Conservation (phyloP, 2,797 vertebrate genomes). For the Danio choprae region DNA sequence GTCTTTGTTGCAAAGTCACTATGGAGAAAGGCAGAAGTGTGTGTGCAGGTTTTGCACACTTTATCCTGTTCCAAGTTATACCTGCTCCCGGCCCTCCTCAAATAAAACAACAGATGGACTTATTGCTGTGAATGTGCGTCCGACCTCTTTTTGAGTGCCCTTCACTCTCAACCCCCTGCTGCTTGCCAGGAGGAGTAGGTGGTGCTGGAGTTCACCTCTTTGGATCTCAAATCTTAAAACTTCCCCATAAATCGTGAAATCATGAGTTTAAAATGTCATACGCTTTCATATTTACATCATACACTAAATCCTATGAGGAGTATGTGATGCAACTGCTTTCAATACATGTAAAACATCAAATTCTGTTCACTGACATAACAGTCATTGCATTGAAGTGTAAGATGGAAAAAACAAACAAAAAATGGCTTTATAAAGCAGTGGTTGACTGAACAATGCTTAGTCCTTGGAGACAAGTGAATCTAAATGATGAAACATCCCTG, state of each 20-base stretch:
- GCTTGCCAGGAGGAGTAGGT: conserved; percentile 24
- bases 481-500: conserved; percentile 21
- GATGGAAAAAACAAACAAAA: no score
- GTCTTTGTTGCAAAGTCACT: conserved; percentile 23
- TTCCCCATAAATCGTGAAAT: no score
- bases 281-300: not conserved
- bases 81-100: conserved; percentile 39
- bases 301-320: not conserved
- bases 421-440: not conserved
- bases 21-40: not conserved
- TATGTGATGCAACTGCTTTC: not conserved
- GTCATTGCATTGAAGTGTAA: no score
- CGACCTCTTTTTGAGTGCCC: conserved; percentile 51
- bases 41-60: conserved; percentile 7
- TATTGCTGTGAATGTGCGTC: conserved; percentile 8
- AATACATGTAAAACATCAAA: not conserved
- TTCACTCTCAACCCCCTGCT: conserved; percentile 27
- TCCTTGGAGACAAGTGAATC: conserved; percentile 17
- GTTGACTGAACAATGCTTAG: not conserved
- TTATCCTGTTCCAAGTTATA: conserved; percentile 14
- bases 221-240: conserved; percentile 11
- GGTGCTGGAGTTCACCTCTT: conserved; percentile 9
- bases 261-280: not conserved
- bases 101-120: conserved; percentile 37
- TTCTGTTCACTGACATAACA: not conserved